Evolutionary conservation across 2,888 invertebrate genomes (phyloP).

Genomic region (Cheilosia impressa): DNA sequence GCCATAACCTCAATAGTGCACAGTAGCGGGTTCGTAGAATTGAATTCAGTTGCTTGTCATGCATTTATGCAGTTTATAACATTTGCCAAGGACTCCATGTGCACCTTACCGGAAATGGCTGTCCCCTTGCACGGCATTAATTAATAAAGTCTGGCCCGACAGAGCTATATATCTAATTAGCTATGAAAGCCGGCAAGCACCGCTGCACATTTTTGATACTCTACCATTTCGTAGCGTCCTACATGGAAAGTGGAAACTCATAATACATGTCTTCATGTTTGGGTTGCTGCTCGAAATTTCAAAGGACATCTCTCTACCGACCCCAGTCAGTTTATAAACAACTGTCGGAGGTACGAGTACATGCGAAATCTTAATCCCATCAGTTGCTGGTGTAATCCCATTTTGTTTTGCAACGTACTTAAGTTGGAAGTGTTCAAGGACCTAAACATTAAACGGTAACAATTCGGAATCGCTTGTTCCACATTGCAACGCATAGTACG

Average conservation of each 20-base stretch:
- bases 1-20: background rate
- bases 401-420: conserved; percentile 42
- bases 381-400: conserved; percentile 46
- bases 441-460: conserved; percentile 51
- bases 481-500: conserved; percentile 48
- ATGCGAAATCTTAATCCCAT: conserved; percentile 50
- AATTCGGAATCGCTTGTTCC: conserved; percentile 63
- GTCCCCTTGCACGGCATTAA: background rate
- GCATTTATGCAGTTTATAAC: conserved; percentile 2
- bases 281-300: background rate
- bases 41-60: conserved; percentile 37
- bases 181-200: no score
- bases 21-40: conserved; percentile 23
- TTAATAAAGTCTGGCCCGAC: no score
- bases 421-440: conserved; percentile 36
- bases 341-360: background rate
- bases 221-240: background rate
- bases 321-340: conserved; percentile 3
- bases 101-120: conserved; percentile 27
- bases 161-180: no score
- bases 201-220: conserved; percentile 33
- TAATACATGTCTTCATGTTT: conserved; percentile 1
- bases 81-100: conserved; percentile 14
- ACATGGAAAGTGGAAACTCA: background rate
- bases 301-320: conserved; percentile 4